Evolutionary conservation across 2,888 invertebrate genomes (phyloP).

Genomic region (Melangyna quadrimaculata): DNA sequence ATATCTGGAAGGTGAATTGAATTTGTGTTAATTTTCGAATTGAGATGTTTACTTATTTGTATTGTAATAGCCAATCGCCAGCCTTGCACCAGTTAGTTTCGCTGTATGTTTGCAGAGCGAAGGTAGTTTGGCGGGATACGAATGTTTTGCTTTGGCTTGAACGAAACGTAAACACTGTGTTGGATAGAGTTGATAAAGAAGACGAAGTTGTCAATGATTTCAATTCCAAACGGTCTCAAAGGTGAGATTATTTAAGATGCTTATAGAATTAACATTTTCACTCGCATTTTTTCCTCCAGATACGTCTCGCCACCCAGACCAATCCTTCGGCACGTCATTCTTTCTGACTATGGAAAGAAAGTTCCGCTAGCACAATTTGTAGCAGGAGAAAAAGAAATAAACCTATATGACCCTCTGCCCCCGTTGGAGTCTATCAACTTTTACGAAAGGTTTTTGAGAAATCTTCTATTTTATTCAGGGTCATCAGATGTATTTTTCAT

Average conservation of each 20-base stretch:
- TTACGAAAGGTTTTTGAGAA: slow-evolving; percentile 83
- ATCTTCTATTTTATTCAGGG: background rate
- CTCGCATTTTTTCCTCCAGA: slow-evolving; percentile 70
- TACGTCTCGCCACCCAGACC: slow-evolving; percentile 79
- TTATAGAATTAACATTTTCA: background rate
- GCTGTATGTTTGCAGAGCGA: slow-evolving; percentile 88
- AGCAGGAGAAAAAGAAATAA: slow-evolving; percentile 81
- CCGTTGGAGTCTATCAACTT: slow-evolving; percentile 88
- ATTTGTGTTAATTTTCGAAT: slow-evolving; percentile 13
- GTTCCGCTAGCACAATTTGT: slow-evolving; percentile 81
- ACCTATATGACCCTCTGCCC: slow-evolving; percentile 90
- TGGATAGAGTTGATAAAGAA: slow-evolving; percentile 84
- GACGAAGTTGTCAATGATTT: slow-evolving; percentile 85
- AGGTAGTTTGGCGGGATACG: slow-evolving; percentile 90
- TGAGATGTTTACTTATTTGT: slow-evolving; percentile 9
- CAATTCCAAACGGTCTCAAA: slow-evolving; percentile 83
- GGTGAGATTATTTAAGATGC: slow-evolving; percentile 74
- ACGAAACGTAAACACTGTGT: slow-evolving; percentile 85
- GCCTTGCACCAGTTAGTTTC: slow-evolving; percentile 87
- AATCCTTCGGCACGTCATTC: slow-evolving; percentile 80
- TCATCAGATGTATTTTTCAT: background rate
- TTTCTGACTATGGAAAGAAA: slow-evolving; percentile 82
- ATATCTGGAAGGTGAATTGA: slow-evolving; percentile 76
- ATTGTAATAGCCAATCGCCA: slow-evolving; percentile 82
- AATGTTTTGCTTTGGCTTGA: slow-evolving; percentile 90